phyloP scores from a whole-genome alignment of 2,797 vertebrate species.

The Sebastes diploproa region DNA sequence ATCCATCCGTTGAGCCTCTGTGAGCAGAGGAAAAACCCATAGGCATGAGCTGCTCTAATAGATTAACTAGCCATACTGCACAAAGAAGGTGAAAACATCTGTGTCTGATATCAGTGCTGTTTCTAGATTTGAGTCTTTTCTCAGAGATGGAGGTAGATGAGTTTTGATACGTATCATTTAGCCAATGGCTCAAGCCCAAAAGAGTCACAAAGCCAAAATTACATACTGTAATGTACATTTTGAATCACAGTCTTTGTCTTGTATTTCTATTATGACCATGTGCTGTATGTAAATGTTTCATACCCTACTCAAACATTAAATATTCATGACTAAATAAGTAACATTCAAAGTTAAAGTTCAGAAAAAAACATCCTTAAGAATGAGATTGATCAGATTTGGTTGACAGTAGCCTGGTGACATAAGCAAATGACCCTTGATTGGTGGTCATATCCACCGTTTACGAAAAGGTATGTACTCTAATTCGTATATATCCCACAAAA shows the following conservation, averaged over 20 bases:
- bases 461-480: too few relatives aligned
- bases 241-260: not conserved
- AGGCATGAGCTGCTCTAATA: constrained; percentile 66
- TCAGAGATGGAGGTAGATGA: not conserved
- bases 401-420: not conserved
- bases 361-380: not conserved
- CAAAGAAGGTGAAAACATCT: constrained; percentile 62
- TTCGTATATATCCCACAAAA: too few relatives aligned
- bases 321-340: not conserved
- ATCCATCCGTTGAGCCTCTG: constrained; percentile 75
- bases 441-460: too few relatives aligned
- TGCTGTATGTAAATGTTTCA: not conserved
- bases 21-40: constrained; percentile 61
- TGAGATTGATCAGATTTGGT: not conserved
- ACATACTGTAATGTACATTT: not conserved
- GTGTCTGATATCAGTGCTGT: constrained; percentile 33
- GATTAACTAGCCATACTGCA: constrained; percentile 64
- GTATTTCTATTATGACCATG: not conserved
- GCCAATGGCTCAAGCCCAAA: not conserved
- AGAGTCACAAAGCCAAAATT: not conserved
- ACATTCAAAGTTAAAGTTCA: not conserved
- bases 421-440: not conserved
- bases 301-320: not conserved
- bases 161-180: not conserved
- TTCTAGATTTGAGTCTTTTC: constrained; percentile 18